Evolutionary conservation across 2,888 invertebrate species (phyloP).

Genomic region (Amorpha juglandis): DNA sequence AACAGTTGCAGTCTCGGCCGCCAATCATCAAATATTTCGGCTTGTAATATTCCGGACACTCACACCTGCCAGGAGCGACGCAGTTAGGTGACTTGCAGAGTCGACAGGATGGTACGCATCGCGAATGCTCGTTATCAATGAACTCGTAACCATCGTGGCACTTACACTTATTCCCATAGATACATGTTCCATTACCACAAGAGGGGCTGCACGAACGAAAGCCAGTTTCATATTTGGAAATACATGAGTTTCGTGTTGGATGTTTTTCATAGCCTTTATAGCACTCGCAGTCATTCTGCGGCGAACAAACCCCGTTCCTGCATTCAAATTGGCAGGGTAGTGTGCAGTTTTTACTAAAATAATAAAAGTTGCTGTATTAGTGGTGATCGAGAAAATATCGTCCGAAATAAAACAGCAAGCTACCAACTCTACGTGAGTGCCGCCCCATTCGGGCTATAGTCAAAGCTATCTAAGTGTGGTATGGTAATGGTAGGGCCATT

Average conservation of each 20-base stretch:
- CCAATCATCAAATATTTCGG: neutral
- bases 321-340: too few relatives aligned
- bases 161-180: neutral
- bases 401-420: too few relatives aligned
- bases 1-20: neutral
- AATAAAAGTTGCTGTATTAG: too few relatives aligned
- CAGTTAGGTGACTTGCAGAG: neutral
- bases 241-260: neutral
- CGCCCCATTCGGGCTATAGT: too few relatives aligned
- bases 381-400: too few relatives aligned
- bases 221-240: neutral
- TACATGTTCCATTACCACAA: conserved; percentile 1
- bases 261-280: neutral
- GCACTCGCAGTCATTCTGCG: neutral
- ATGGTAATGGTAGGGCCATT: too few relatives aligned
- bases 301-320: neutral
- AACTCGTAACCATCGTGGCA: neutral
- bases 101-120: neutral
- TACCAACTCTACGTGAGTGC: too few relatives aligned
- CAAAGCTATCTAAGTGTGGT: too few relatives aligned
- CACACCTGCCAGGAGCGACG: neutral
- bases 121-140: neutral
- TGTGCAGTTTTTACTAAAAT: too few relatives aligned
- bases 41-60: neutral
- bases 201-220: neutral